Percentiles rank a stretch among this genome's conserved stretches.
phyloP scores from a whole-genome alignment of 2,888 invertebrate species.

The Nomada ferruginata region DNA sequence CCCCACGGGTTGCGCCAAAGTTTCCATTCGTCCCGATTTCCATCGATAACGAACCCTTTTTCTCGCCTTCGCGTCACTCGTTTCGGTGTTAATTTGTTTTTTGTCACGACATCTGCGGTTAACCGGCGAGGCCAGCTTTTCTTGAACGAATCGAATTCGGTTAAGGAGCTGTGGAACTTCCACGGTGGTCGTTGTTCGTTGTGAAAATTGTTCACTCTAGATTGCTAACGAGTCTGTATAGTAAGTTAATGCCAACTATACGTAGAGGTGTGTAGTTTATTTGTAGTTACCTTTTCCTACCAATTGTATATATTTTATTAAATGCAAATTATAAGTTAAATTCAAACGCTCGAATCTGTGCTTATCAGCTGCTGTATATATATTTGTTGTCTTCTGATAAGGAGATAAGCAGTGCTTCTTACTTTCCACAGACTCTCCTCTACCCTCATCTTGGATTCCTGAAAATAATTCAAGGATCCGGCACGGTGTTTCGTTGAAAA shows the following conservation, averaged over 20 bases:
- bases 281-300: no score
- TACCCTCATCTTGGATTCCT: constrained; percentile 18
- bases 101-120: constrained; percentile 44
- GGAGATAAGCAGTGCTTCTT: constrained; percentile 20
- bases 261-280: no score
- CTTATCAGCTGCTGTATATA: background rate
- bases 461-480: constrained; percentile 34
- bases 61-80: constrained; percentile 31
- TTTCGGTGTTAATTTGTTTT: constrained; percentile 53
- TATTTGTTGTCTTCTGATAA: background rate
- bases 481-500: constrained; percentile 5
- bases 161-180: constrained; percentile 41
- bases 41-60: constrained; percentile 33
- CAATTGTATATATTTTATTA: no score
- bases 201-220: background rate
- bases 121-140: background rate
- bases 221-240: constrained; percentile 19
- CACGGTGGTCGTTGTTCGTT: constrained; percentile 43
- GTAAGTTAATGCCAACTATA: no score
- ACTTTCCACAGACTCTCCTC: constrained; percentile 40
- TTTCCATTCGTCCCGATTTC: constrained; percentile 42
- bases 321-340: no score
- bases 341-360: no score
- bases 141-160: constrained; percentile 53
- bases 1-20: background rate